Evolutionary conservation across 2,888 invertebrate genomes (phyloP), one percentile per base, ranked within the genome.

Genomic region (Chymomyza fuscimana): DNA sequence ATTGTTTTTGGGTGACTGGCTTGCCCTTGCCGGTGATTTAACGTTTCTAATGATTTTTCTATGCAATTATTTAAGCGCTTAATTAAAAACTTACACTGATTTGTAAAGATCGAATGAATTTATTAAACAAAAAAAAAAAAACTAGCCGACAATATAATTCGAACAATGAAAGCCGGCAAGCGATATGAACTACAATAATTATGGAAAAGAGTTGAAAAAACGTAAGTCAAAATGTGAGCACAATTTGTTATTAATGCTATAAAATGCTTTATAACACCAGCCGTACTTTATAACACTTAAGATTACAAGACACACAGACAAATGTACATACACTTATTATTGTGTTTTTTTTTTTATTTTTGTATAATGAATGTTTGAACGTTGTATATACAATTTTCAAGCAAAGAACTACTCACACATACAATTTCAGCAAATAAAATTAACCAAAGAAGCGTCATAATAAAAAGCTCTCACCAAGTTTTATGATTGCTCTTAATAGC

Each of bases 381-480:
- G 6, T 46, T 46, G 40, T 46, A 46, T 3, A 46, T 46, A 46
- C 4, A 1, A 12, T 46, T 4, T 12, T 12, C 10, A 46, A 46
- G 12, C 40, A 46, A 46, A 46, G 12, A 46, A 46, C 10, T 46
- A 12, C 40, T 46, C 40, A 12, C 40, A 12, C 40, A 12, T 46
- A 46, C 40, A 25, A 25, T 25, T 25, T 25, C 25, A 10, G 12
- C 40, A 46, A 46, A 46, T 12, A 46, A 15, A 46, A 46, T 12
- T 2, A 46, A 46, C 40, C 40, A 46, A 46, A 46, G 40, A 46
- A 46, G 2, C 40, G 40, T 63, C 67, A 68, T 50, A 68, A 69
- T 69, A 69, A 68, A 74, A 79, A 79, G 77, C 81, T 83, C 82
- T 83, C 84, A 86, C 80, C 74, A 75, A 70, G 65, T 73, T 67